Evolutionary conservation across 2,113 vertebrate species (phyloP).

Genomic region (Corvus hawaiiensis): DNA sequence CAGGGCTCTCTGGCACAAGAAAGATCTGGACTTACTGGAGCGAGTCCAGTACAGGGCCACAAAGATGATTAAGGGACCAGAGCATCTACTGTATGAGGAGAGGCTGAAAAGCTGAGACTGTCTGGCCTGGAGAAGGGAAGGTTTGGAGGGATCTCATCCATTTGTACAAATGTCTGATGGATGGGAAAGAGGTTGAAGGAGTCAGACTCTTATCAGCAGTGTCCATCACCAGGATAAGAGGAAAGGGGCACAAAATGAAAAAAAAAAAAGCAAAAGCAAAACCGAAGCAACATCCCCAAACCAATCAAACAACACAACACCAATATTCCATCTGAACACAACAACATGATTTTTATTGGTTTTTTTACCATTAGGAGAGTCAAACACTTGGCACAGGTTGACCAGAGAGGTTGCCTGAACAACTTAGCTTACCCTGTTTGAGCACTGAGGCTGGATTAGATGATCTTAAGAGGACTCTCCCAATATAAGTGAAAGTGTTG

Average conservation of each 20-base stretch:
- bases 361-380: not conserved
- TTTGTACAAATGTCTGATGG: not conserved
- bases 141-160: not conserved
- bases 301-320: not conserved
- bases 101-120: not conserved
- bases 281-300: not conserved
- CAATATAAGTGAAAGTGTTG: not conserved
- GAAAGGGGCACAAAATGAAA: not conserved
- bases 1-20: not conserved
- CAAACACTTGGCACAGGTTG: not conserved
- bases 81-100: not conserved
- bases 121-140: not conserved
- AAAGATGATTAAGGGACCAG: not conserved
- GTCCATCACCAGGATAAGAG: not conserved
- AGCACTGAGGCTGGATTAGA: not conserved
- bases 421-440: not conserved
- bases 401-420: not conserved
- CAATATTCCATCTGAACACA: not conserved
- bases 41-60: not conserved
- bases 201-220: not conserved
- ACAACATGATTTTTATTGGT: accelerated
- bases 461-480: not conserved
- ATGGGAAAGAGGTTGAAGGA: not conserved
- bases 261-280: not conserved
- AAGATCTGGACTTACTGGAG: not conserved